phyloP scores from a whole-genome alignment of 2,888 invertebrate genomes.

The Ophioninae sp. region DNA sequence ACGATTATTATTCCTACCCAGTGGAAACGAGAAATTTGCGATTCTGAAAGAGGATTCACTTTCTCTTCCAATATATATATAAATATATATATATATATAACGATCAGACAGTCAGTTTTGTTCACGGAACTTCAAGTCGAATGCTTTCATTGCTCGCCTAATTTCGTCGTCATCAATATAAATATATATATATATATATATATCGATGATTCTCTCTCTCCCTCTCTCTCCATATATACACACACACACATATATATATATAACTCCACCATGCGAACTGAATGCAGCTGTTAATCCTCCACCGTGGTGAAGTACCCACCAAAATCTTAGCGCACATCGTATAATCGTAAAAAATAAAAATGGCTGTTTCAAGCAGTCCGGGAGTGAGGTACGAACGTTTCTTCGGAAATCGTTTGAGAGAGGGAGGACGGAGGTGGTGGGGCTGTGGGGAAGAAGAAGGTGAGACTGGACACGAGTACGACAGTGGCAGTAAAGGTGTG shows the following conservation, averaged over 20 bases:
- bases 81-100: too few species aligned
- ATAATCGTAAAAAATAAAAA: conserved; percentile 52
- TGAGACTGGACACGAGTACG: conserved; percentile 6
- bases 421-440: too few species aligned
- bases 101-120: conserved; percentile 51
- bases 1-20: neutral
- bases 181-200: too few species aligned
- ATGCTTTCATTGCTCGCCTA: neutral
- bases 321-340: conserved; percentile 12
- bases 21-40: conserved; percentile 21
- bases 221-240: too few species aligned
- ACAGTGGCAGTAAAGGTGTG: conserved; percentile 62
- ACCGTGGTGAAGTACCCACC: conserved; percentile 35
- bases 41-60: neutral
- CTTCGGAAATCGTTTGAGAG: neutral
- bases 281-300: conserved; percentile 44
- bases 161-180: too few species aligned
- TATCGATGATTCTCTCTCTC: neutral
- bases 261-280: neutral
- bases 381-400: conserved; percentile 34
- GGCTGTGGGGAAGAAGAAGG: neutral
- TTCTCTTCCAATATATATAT: neutral
- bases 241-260: too few species aligned
- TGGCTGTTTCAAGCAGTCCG: conserved; percentile 55
- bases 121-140: conserved; percentile 17